Base-by-base conservation (phyloP, 2,797 vertebrate genomes). In the Neosilurus mollespiculum region DNA sequence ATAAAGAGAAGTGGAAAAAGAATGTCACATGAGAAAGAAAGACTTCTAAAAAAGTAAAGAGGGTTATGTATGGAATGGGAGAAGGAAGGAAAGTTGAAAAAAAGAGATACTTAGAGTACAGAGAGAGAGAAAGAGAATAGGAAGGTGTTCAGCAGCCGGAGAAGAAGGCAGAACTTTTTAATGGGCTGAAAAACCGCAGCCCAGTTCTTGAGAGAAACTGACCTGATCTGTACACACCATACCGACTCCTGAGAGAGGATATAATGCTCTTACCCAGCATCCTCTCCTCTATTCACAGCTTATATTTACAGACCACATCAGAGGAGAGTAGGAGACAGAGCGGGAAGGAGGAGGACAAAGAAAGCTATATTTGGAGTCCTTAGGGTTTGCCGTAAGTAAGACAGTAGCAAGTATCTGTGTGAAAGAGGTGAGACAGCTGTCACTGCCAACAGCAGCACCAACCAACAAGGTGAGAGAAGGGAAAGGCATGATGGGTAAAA, bases 381-480 rank as follows among this genome's bases (percentile, higher is more conserved):
- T 80, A 43, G 80, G 84, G 88, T 78, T 80, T 65, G 79, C 78
- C 81, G 88, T 85, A 85, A 86, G 79, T 72, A 79, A 88, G 87
- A 89, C 81, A 80, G 81, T 22, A 61, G 80, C 43, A 62, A 84
- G 86, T 84, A 77, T 85, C 84, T 86, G 69, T 81, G 80, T 81
- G 83, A 72, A 84, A 83, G 81, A 67, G 83, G 85, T 86, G 77
- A 89, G 85, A 88, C 88, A 88, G 87, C 87, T 91, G 85, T 90
- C 88, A 88, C 80, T 80, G 85, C 37, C 80, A 88, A 87, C 86
- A 83, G 66, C 64, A 87, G 83, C 54, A 51, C 79, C 86, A 72
- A 79, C 67, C 67, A 86, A 87, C 34, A 66, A 83, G 85, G 85
- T 85, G 84, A 86, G 72, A 64, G 81, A 76, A 89, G 87, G 86